Base-by-base conservation (phyloP, 2,113 vertebrate species). In the Shinisaurus crocodilurus region DNA sequence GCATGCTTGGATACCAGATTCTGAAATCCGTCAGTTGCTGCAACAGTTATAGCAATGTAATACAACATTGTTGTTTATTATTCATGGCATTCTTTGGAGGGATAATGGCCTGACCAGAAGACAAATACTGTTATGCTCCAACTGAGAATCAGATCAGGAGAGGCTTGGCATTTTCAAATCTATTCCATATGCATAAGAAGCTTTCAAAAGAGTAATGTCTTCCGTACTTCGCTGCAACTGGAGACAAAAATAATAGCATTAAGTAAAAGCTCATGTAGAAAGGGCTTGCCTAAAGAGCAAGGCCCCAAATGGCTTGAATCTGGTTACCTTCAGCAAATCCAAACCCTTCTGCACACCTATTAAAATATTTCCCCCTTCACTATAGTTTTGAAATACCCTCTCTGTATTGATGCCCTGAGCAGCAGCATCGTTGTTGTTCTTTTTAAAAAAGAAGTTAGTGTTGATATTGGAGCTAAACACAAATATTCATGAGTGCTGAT, bases 151-250 rank as follows among this genome's bases (percentile, higher is more conserved):
- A 79, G 43, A 92, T 94, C 75, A 86, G 70, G 75, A 93, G 82
- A 81, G 92, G 80, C 87, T 92, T 15, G 40, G 2, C 70, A 79
- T 93, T 92, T 82, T 95, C 88, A 88, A 84, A 92, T 89, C 90
- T 87, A 82, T 94, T 80, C 16, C 88, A 92, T 50, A 50, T 92
- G 82, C 84, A 90, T 92, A 92, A 92, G 65, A 86, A 91, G 79
- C 94, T 94, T 93, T 96, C 95, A 90, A 92, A 96, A 92, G 60
- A 94, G 90, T 92, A 93, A 92, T 93, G 60, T 82, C 76, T 91
- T 87, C 89, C 20, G 20, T n/a, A 18, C 72, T 93, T 86, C 94
- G 91, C 80, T 94, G 91, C 90, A 92, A 37, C 90, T 85, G 80
- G 88, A 94, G 48, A 65, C 37, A 13, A 93, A 96, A 88, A 94